These are phyloP conservation scores for Bradypus variegatus DNA, from an alignment of 2,797 vertebrate genomes.

Conservation along the genomic window DNA sequence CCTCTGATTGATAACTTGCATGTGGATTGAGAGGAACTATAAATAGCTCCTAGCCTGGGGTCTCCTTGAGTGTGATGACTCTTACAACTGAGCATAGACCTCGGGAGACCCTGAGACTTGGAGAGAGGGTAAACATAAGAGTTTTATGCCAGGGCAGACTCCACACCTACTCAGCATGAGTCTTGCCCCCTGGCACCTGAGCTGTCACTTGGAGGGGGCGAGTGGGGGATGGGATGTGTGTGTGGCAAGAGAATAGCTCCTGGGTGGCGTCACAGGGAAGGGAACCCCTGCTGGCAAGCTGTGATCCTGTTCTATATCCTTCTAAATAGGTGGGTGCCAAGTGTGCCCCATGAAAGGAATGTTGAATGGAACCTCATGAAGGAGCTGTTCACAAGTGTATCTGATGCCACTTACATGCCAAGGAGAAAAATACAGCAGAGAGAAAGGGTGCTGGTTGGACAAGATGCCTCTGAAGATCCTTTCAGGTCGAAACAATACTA, in stretches of 20 bases:
- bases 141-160: neutral
- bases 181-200: neutral
- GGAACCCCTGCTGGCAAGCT: neutral
- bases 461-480: neutral
- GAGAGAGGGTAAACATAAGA: neutral
- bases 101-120: neutral
- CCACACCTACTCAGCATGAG: neutral
- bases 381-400: no score
- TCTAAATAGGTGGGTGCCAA: neutral
- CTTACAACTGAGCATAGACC: neutral
- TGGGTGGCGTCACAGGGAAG: accelerated
- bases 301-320: neutral
- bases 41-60: neutral
- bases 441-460: neutral
- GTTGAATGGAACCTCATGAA: neutral
- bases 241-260: neutral
- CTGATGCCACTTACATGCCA: neutral
- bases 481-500: neutral
- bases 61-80: neutral
- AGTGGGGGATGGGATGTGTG: no score
- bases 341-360: neutral
- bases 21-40: neutral
- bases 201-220: neutral
- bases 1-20: neutral
- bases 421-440: neutral